Percentiles rank a stretch among this genome's conserved stretches.
Evolutionary conservation across 2,113 vertebrate species (phyloP).

Genomic region (Nycticryphes semicollaris): DNA sequence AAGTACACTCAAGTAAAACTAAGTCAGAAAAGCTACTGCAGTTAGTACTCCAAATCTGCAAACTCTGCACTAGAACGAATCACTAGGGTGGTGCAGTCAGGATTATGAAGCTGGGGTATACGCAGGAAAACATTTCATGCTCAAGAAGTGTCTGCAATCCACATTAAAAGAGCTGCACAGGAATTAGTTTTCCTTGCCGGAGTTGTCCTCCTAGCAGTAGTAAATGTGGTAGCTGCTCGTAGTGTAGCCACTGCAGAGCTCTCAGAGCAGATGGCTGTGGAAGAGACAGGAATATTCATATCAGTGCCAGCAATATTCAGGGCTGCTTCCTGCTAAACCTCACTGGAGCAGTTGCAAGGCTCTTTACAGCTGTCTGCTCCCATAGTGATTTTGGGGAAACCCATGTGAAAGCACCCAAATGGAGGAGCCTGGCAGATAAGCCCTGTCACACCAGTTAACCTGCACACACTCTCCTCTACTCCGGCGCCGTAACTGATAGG

Average conservation of each 20-base stretch:
- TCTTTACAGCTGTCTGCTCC: not conserved
- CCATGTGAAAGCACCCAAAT: not conserved
- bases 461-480: not conserved
- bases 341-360: not conserved
- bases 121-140: not conserved
- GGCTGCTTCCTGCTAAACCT: constrained; percentile 11
- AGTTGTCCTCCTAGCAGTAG: not conserved
- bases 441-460: not conserved
- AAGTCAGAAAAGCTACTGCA: not conserved
- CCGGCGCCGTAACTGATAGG: accelerated
- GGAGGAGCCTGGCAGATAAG: not conserved
- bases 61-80: not conserved
- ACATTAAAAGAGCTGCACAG: not conserved
- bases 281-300: not conserved
- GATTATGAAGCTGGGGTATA: not conserved
- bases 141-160: not conserved
- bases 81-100: not conserved
- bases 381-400: not conserved
- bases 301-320: not conserved
- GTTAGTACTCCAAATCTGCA: not conserved
- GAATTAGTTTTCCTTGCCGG: not conserved
- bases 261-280: not conserved
- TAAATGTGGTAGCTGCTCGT: not conserved
- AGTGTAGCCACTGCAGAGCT: not conserved
- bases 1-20: not conserved